These are phyloP conservation scores for Microchirus variegatus DNA, from an alignment of 2,797 vertebrate species.

Conservation along the genomic window DNA sequence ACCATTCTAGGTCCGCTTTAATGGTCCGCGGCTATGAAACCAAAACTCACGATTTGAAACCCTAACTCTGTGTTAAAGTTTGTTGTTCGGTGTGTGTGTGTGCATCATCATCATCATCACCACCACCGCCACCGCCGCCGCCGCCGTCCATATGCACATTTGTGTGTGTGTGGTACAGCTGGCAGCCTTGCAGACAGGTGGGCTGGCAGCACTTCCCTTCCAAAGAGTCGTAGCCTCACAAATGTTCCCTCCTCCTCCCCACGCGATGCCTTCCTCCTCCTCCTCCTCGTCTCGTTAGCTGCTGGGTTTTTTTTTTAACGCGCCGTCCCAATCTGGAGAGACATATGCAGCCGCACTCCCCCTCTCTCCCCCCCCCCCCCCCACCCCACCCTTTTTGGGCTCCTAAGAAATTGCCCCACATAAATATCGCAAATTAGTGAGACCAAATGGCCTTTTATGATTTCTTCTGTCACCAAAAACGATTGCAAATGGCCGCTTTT, in stretches of 20 bases:
- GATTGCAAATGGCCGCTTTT: constrained; percentile 61
- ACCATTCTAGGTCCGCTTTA: too few species aligned
- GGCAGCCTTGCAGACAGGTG: constrained; percentile 79
- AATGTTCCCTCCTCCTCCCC: constrained; percentile 61
- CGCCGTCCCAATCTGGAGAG: constrained; percentile 71
- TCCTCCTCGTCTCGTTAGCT: constrained; percentile 67
- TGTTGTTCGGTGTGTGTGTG: constrained; percentile 13
- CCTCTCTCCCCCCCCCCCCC: neutral
- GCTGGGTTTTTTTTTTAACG: constrained; percentile 63
- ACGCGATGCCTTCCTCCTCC: constrained; percentile 36
- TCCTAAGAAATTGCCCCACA: constrained; percentile 74
- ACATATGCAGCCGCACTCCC: constrained; percentile 64
- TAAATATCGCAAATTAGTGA: constrained; percentile 71
- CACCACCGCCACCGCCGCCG: constrained; percentile 24
- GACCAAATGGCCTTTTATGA: constrained; percentile 78
- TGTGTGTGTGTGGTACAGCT: constrained; percentile 59
- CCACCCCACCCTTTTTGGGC: constrained; percentile 26
- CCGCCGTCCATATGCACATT: neutral
- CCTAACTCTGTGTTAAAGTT: too few species aligned
- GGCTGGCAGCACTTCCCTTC: constrained; percentile 72
- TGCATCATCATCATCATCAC: constrained; percentile 24
- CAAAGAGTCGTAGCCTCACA: constrained; percentile 73
- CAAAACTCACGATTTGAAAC: too few species aligned
- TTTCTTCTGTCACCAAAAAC: constrained; percentile 69
- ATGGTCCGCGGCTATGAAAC: too few species aligned